phyloP scores from a whole-genome alignment of 2,797 vertebrate species.

The Onychomys arenicola region DNA sequence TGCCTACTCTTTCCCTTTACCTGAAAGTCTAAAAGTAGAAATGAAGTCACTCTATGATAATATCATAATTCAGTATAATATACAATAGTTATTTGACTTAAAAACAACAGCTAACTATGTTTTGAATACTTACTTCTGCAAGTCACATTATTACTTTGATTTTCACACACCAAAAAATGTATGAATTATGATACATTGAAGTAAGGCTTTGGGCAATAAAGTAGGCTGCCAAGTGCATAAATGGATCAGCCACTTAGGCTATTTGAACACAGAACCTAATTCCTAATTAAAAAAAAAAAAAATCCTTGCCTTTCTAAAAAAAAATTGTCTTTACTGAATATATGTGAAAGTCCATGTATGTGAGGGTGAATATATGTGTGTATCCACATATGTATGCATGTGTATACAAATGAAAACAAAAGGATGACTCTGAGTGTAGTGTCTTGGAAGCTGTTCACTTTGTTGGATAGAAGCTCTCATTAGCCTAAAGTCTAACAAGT shows the following conservation, averaged over 20 bases:
- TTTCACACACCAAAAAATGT: background rate
- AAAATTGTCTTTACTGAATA: background rate
- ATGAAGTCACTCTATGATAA: constrained; percentile 9
- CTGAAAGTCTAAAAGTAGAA: background rate
- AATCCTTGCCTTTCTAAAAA: background rate
- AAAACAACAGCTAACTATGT: background rate
- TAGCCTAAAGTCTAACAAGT: background rate
- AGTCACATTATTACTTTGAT: background rate
- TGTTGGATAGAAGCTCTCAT: background rate
- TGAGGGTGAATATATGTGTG: background rate
- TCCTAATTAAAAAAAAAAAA: background rate
- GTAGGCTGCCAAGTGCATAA: background rate
- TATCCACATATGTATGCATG: background rate
- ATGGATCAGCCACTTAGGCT: background rate
- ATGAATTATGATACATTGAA: background rate
- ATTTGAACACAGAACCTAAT: constrained; percentile 16
- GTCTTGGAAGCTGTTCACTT: background rate
- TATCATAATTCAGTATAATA: background rate
- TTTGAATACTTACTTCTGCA: background rate
- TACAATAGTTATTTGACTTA: background rate
- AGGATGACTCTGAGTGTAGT: background rate
- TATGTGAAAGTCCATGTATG: background rate
- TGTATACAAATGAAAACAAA: background rate
- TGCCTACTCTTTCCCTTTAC: background rate
- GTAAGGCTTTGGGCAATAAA: background rate